Base-by-base conservation (phyloP, 92 coral and sea anemone species). In the Umimayanthus kanabou region DNA sequence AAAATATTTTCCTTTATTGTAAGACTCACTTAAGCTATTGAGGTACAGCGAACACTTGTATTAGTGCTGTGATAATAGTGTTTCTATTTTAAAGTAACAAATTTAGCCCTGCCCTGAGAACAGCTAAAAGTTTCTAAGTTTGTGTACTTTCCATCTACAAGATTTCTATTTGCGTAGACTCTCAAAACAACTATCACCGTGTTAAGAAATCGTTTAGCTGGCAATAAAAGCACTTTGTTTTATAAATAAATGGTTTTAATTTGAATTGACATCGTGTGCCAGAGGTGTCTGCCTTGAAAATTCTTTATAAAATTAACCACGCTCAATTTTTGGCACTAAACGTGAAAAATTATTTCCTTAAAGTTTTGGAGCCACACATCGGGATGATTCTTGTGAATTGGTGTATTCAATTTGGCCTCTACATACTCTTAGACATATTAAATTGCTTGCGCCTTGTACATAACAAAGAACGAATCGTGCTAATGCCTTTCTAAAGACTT, bases 181-280 rank as follows among this genome's bases (percentile, higher is more conserved):
- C 77, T 69, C 45, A 9, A 70, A 83, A 86, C 80, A 87, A 80
- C 66, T 55, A 85, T 79, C 73, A 53, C 42, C 25, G 50, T 86
- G 92, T 90, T 87, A 86, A 72, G 79, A 87, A 85, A 85, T 61
- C 87, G 73, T 90, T 90, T 85, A 90, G 73, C 30, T 80, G 85
- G 80, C 93, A 90, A 90, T 90, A 90, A 87, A 90, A 90, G 81
- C 85, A 87, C 80, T 70, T 90, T 90, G 93, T 87, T 85, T 67
- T 45, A 42, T 66, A 90, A 82, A 89, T 89, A 85, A 89, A 85
- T 77, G 89, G 39, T 89, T 85, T 85, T 77, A 85, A 85, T 39
- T 76, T 88, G 78, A 82, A 89, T 77, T 75, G 89, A 80, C 89
- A 83, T 69, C 77, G 74, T 69, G 77, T 83, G 65, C 40, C 79